Percentiles rank a stretch among this genome's conserved stretches.
These are phyloP conservation scores for Macrobrachium nipponense DNA, from an alignment of 1,140 invertebrate species.

Conservation along the genomic window DNA sequence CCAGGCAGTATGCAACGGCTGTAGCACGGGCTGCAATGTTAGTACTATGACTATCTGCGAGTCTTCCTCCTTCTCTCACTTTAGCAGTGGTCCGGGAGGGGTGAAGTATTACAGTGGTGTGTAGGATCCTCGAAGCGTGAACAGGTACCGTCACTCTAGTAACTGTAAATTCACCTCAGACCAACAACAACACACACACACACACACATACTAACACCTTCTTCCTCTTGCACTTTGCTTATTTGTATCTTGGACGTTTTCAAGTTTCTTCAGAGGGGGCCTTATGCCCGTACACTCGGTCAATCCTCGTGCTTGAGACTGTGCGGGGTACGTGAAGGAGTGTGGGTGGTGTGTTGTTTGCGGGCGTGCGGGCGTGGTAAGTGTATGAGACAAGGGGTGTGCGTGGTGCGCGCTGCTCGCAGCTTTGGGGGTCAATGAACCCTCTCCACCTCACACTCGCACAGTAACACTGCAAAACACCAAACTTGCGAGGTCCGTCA, in stretches of 20 bases:
- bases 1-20: conserved; percentile 5
- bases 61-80: no score
- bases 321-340: not conserved
- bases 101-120: not conserved
- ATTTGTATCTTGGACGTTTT: no score
- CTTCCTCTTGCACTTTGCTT: not conserved
- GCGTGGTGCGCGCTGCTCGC: conserved; percentile 47
- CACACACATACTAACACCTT: not conserved
- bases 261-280: no score
- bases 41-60: not conserved
- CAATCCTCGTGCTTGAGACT: no score
- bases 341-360: conserved; percentile 24
- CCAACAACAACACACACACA: conserved; percentile 4
- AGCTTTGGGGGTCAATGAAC: conserved; percentile 55
- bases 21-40: not conserved
- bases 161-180: conserved; percentile 19
- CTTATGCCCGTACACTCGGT: no score
- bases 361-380: conserved; percentile 55
- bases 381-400: conserved; percentile 33
- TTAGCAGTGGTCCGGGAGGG: conserved; percentile 19
- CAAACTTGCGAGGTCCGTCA: no score
- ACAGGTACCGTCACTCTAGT: conserved; percentile 29
- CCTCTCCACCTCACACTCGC: conserved; percentile 30
- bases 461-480: not conserved
- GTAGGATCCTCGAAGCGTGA: conserved; percentile 27